Base-by-base conservation (phyloP, 2,113 vertebrate genomes). In the Chaenogobius annularis region DNA sequence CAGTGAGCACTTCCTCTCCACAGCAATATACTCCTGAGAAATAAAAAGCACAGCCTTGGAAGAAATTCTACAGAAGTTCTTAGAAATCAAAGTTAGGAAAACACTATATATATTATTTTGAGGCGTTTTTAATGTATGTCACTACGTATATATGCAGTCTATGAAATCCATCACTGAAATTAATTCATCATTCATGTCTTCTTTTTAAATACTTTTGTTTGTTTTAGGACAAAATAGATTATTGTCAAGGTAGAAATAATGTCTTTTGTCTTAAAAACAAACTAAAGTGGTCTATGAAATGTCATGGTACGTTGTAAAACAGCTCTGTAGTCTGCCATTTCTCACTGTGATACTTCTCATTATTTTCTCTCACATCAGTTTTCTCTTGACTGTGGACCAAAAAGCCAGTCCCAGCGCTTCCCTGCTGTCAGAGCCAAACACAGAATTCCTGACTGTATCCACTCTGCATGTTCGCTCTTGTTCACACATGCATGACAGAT, bases 1-100 rank as follows among this genome's bases (percentile, higher is more conserved):
- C 66, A 66, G 31, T 58, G 23, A 68, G 67, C 70, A 66, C 35
- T 61, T 35, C 69, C 52, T 56, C 66, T 73, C 54, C 1, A 54
- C 75, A 66, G 68, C 70, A 83, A 85, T 80, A 78, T 82, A 78
- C 19, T n/a, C 66, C 52, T 72, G 61, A 74, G 61, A 74, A 26
- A 72, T 4, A 48, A 61, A 66, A 69, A 77, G 73, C 79, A 75
- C 66, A 69, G 3, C 67, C 3, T 56, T n/a, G 1, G 4, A 7
- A 12, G 35, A 56, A 71, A 74, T 44, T 26, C 58, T 66, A 35
- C 35, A 72, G 48, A 80, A 43, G 35, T 72, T 55, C 54, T 6
- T 17, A 20, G 10, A 43, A 52, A 58, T 26, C 47, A 31, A 58
- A 58, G 55, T 58, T 23, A 15, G 26, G 23, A 35, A n/a, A 3